phyloP scores from a whole-genome alignment of 1,140 invertebrate genomes.

The Delia radicum region DNA sequence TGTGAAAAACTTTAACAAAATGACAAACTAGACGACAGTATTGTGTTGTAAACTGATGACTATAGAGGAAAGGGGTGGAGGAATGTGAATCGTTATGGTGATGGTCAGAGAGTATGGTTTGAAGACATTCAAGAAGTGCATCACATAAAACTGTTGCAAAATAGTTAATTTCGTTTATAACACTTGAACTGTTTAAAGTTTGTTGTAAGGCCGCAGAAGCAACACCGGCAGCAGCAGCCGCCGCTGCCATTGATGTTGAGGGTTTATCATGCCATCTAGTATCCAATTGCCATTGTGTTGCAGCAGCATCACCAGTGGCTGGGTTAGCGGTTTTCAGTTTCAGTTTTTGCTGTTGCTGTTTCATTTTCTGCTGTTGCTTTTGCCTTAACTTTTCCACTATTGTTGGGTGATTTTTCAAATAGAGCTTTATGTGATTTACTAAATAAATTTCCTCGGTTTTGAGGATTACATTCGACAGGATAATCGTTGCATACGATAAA shows the following conservation, averaged over 20 bases:
- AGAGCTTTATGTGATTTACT: conserved; percentile 56
- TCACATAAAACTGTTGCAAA: conserved; percentile 53
- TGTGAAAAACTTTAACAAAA: conserved; percentile 47
- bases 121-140: conserved; percentile 44
- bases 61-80: background rate
- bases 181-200: background rate
- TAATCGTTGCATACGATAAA: conserved; percentile 52
- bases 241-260: conserved; percentile 19
- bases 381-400: conserved; percentile 24
- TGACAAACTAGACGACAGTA: conserved; percentile 40
- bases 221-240: background rate
- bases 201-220: background rate
- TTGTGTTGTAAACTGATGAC: conserved; percentile 5
- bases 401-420: conserved; percentile 54
- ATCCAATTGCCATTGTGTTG: conserved; percentile 12
- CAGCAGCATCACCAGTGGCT: background rate
- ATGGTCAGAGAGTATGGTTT: conserved; percentile 20
- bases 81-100: background rate
- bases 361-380: conserved; percentile 36
- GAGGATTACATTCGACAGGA: conserved; percentile 52
- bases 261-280: no score
- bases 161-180: conserved; percentile 54
- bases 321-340: background rate
- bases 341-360: conserved; percentile 44
- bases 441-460: conserved; percentile 57